phyloP scores from a whole-genome alignment of 37 sponge, comb jelly and placozoan species.

The Corticium candelabrum region DNA sequence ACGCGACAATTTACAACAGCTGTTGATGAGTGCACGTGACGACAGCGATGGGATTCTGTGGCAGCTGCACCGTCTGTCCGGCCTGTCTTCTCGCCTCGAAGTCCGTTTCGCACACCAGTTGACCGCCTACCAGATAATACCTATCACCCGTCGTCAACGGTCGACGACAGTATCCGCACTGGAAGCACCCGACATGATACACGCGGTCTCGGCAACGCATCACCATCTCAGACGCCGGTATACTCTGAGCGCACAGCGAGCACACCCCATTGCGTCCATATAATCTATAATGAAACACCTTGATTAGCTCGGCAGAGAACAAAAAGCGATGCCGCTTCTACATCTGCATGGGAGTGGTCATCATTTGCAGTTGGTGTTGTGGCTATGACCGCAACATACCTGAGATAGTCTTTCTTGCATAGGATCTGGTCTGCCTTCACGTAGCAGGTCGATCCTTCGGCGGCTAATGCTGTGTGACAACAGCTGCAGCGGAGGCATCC shows the following conservation, averaged over 20 bases:
- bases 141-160: not conserved
- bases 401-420: not conserved
- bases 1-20: no score
- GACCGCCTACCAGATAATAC: not conserved
- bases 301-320: no score
- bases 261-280: not conserved
- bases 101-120: not conserved
- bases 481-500: not conserved
- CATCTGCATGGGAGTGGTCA: no score
- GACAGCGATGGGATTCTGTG: no score
- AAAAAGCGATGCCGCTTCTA: no score
- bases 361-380: no score
- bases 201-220: not conserved
- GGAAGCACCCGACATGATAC: not conserved
- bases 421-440: not conserved
- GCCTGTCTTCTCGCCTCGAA: no score
- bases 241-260: not conserved
- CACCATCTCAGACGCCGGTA: not conserved
- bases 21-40: no score
- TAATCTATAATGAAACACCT: not conserved
- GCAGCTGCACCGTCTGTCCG: no score
- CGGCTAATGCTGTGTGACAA: not conserved
- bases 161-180: not conserved
- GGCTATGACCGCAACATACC: no score
- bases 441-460: not conserved